Evolutionary conservation across 2,888 invertebrate species (phyloP).

Genomic region (Protonemura montana): DNA sequence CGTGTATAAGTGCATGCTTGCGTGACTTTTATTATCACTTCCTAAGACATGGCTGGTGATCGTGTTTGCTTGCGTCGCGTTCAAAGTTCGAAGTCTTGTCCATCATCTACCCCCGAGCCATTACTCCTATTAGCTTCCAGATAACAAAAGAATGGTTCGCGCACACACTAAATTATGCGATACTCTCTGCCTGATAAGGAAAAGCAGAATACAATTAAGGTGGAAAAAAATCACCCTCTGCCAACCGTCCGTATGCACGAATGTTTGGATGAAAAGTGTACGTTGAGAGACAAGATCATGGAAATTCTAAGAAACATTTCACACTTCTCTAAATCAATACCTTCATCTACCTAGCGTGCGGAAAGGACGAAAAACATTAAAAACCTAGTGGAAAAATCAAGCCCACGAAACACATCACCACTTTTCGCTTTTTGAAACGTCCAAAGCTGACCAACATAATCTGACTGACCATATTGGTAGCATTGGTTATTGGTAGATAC

Average conservation of each 20-base stretch:
- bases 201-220: background rate
- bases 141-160: constrained; percentile 31
- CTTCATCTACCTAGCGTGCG: background rate
- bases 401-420: background rate
- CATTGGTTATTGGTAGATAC: no score
- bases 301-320: background rate
- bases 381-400: background rate
- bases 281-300: background rate
- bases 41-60: constrained; percentile 13
- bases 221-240: background rate
- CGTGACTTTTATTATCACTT: constrained; percentile 42
- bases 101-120: constrained; percentile 16
- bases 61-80: constrained; percentile 1
- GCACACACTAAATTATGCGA: constrained; percentile 21
- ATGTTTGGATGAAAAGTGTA: background rate
- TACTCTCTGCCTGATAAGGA: background rate
- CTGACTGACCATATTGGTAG: no score
- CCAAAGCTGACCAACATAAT: no score
- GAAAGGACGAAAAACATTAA: background rate
- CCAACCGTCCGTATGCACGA: background rate
- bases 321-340: background rate
- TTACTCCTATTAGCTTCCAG: constrained; percentile 23
- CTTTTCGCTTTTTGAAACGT: no score
- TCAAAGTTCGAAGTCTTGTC: background rate
- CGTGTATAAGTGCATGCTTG: constrained; percentile 47